A percentile compares a stretch with the other conserved stretches of the same genome.
phyloP scores from a whole-genome alignment of 1,140 invertebrate species.

The Temnothorax nylanderi region DNA sequence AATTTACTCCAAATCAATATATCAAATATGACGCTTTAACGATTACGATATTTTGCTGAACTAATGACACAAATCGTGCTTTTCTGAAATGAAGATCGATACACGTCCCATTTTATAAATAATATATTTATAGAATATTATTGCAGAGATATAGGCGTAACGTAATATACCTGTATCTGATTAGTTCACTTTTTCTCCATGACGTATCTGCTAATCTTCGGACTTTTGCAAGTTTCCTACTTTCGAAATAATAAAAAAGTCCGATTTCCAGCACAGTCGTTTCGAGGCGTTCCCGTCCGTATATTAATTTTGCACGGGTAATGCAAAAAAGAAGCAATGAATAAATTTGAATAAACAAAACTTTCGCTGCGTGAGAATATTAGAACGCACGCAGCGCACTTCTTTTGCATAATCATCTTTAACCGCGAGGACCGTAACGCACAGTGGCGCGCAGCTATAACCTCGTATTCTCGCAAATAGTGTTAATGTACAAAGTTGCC shows the following conservation, averaged over 20 bases:
- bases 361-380: conserved; percentile 63
- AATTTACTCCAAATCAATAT: conserved; percentile 5
- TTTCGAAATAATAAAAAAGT: conserved; percentile 2
- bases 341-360: conserved; percentile 71
- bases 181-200: background rate
- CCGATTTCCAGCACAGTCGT: background rate
- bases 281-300: background rate
- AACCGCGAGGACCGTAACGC: conserved; percentile 50
- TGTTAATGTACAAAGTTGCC: conserved; percentile 44
- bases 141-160: background rate
- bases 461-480: conserved; percentile 23
- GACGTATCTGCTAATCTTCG: background rate
- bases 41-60: background rate
- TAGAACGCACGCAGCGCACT: conserved; percentile 30
- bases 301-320: conserved; percentile 65
- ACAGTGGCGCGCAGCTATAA: background rate
- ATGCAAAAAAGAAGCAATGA: conserved; percentile 62
- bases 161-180: background rate
- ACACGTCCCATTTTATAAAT: background rate
- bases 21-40: conserved; percentile 1
- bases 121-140: background rate
- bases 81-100: background rate
- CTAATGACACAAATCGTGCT: background rate
- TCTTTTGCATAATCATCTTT: conserved; percentile 67
- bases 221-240: background rate